Percentiles rank a stretch among this genome's conserved stretches.
Evolutionary conservation across 2,797 vertebrate species (phyloP).

Genomic region (Lacerta viridis): DNA sequence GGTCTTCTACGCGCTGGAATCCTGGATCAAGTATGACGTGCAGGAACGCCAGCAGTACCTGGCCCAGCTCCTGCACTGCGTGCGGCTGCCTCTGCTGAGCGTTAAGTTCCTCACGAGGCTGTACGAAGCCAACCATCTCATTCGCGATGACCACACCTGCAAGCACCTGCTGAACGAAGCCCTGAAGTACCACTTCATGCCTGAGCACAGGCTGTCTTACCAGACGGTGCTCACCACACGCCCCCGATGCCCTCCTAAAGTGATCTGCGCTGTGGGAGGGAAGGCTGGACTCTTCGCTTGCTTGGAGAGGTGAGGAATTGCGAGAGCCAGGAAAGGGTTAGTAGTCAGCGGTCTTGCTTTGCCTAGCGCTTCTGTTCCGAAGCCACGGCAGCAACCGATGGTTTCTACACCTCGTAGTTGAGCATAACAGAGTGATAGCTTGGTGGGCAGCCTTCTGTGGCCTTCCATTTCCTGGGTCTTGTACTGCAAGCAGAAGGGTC

Average conservation of each 20-base stretch:
- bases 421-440: neutral
- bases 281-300: conserved; percentile 97
- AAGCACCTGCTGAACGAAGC: conserved; percentile 98
- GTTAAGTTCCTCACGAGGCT: conserved; percentile 97
- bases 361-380: neutral
- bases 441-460: neutral
- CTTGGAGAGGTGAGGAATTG: conserved; percentile 89
- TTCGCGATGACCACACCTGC: conserved; percentile 96
- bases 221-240: conserved; percentile 93
- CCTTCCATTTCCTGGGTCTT: neutral
- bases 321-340: neutral
- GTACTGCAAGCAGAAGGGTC: neutral
- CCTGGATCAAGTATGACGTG: conserved; percentile 97
- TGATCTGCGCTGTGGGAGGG: conserved; percentile 96
- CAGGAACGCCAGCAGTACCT: conserved; percentile 95
- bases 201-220: conserved; percentile 96
- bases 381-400: neutral
- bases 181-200: conserved; percentile 99
- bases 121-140: conserved; percentile 98
- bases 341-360: neutral
- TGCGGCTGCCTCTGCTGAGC: conserved; percentile 95
- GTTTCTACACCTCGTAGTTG: neutral
- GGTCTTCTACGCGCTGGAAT: conserved; percentile 95
- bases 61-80: conserved; percentile 93
- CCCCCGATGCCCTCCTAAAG: conserved; percentile 95